Base-by-base conservation (phyloP, 2,113 vertebrate genomes). In the Silurus glanis region DNA sequence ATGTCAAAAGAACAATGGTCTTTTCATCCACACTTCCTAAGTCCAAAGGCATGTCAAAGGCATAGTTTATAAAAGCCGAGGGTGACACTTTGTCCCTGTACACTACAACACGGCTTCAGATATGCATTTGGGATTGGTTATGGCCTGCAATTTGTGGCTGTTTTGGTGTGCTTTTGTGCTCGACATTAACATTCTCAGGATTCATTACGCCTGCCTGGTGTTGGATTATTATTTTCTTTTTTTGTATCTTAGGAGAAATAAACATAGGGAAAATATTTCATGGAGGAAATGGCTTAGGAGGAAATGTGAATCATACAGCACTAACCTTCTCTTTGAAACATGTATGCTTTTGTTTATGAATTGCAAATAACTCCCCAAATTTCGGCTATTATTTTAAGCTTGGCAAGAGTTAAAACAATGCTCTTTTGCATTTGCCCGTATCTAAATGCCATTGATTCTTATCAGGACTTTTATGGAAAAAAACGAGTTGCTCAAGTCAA, bases 381-480 rank as follows among this genome's bases (percentile, higher is more conserved):
- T 89, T 87, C 76, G 23, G 64, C 49, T 69, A 64, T 87, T 89
- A 67, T 86, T 86, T 84, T 83, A 80, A 16, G 14, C 55, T 74
- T 86, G 81, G 87, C 82, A 84, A 59, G 53, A 78, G 89, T 62
- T 90, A 58, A 88, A 88, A 82, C 53, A 72, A 17, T 47, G 45
- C n/a, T 75, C 71, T 83, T 76, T 55, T 53, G 67, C 19, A 62
- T 76, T 56, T 81, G 59, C 51, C 74, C 69, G 76, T 76, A 71
- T 82, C 81, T 23, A 89, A 85, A 82, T 53, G 56, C 64, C 51
- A 23, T 62, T 66, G 83, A 85, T 88, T 80, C 75, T 80, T 87
- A 89, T 86, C 86, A 66, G 84, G 71, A 86, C 75, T 47, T 90
- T 79, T 88, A 84, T 82, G 78, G 82, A 80, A 78, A 80, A 78